Evolutionary conservation across 2,797 vertebrate genomes (phyloP).

Genomic region (Lithobates sylvaticus): DNA sequence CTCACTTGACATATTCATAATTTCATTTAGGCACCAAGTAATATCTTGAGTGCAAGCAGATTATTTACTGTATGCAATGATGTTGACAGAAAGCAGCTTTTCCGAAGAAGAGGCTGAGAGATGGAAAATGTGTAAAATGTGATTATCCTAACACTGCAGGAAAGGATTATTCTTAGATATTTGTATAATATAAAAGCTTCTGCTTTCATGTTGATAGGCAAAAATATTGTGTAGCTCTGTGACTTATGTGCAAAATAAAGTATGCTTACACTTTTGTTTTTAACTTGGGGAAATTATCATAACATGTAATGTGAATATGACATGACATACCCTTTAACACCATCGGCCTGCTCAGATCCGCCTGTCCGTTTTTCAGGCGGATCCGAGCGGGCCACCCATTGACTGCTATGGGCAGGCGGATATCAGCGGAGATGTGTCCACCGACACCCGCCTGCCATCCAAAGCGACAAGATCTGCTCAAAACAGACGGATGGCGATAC

Average conservation of each 20-base stretch:
- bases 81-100: slow-evolving; percentile 58
- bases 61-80: slow-evolving; percentile 65
- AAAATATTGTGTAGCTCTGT: slow-evolving; percentile 34
- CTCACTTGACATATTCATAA: slow-evolving; percentile 58
- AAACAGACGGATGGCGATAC: too few relatives aligned
- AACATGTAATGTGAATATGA: not conserved
- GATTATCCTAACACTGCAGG: slow-evolving; percentile 54
- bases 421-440: too few relatives aligned
- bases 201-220: slow-evolving; percentile 17
- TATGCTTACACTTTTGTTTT: slow-evolving; percentile 26
- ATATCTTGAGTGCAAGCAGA: slow-evolving; percentile 56
- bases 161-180: slow-evolving; percentile 49
- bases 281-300: slow-evolving; percentile 20
- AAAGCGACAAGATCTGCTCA: too few relatives aligned
- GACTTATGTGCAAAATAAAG: slow-evolving; percentile 39
- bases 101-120: slow-evolving; percentile 52
- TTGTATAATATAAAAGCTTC: slow-evolving; percentile 59
- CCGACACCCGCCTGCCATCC: too few relatives aligned
- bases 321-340: not conserved
- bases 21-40: slow-evolving; percentile 64
- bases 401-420: too few relatives aligned
- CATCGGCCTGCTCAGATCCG: too few relatives aligned
- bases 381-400: too few relatives aligned
- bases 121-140: slow-evolving; percentile 57
- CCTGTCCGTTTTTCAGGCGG: too few relatives aligned